Evolutionary conservation across 2,113 vertebrate genomes (phyloP).

Genomic region (Dromaius novaehollandiae): DNA sequence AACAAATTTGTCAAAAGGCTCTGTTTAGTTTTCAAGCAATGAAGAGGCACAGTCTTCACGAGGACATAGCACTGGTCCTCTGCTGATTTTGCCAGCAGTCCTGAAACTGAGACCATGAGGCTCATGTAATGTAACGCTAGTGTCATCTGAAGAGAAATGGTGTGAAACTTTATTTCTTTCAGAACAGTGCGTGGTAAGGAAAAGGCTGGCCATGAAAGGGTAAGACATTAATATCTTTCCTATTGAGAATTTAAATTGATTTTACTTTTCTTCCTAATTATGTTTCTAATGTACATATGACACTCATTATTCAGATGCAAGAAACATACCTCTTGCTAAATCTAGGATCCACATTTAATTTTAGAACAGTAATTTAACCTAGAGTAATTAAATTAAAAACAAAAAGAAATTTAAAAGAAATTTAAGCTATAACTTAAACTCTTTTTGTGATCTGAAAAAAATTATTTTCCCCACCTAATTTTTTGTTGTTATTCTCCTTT

Average conservation of each 20-base stretch:
- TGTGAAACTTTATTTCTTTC: not conserved
- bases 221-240: not conserved
- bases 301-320: not conserved
- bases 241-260: not conserved
- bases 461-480: accelerated
- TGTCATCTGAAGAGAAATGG: not conserved
- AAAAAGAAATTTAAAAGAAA: not conserved
- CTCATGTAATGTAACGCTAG: not conserved
- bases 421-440: not conserved
- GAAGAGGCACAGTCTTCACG: not conserved
- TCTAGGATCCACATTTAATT: not conserved
- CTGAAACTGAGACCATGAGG: not conserved
- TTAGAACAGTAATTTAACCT: not conserved
- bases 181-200: not conserved
- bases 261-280: not conserved
- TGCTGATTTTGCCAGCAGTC: not conserved
- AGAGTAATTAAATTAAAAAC: not conserved
- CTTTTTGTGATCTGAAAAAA: not conserved
- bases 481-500: not conserved
- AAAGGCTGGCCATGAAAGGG: not conserved
- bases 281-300: not conserved
- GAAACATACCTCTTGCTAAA: not conserved
- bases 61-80: not conserved
- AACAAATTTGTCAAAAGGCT: not conserved
- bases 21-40: not conserved